Conservation (phyloP, 2,888 invertebrate species). For the Troides aeacus region DNA sequence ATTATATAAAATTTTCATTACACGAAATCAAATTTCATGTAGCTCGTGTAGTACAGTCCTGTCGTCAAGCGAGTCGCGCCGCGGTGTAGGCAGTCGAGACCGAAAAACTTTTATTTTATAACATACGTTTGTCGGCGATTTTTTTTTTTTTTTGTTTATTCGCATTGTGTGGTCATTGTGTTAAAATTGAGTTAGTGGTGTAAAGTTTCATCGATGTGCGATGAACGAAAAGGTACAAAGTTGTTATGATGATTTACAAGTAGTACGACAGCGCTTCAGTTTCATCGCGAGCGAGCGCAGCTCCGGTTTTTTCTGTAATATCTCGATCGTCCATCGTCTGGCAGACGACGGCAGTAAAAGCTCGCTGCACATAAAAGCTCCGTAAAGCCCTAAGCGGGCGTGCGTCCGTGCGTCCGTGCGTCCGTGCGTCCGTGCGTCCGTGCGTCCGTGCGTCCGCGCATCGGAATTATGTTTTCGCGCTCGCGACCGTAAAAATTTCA, state of each 20-base stretch:
- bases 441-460: neutral
- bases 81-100: too few species aligned
- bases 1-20: too few species aligned
- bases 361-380: conserved; percentile 9
- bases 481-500: neutral
- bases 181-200: too few species aligned
- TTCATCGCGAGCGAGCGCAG: conserved; percentile 4
- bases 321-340: neutral
- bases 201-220: neutral
- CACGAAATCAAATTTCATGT: too few species aligned
- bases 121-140: too few species aligned
- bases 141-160: too few species aligned
- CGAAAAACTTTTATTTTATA: too few species aligned
- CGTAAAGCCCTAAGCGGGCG: conserved; percentile 2
- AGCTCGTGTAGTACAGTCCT: too few species aligned
- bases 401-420: too few species aligned
- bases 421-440: too few species aligned
- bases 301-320: neutral
- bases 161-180: too few species aligned
- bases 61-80: too few species aligned
- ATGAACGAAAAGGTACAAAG: neutral
- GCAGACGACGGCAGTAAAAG: conserved; percentile 17
- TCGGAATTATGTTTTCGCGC: conserved; percentile 7
- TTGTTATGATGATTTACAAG: conserved; percentile 11
- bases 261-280: conserved; percentile 13